These are phyloP conservation scores for Bucco capensis DNA, from an alignment of 2,113 vertebrate genomes.

Conservation along the genomic window DNA sequence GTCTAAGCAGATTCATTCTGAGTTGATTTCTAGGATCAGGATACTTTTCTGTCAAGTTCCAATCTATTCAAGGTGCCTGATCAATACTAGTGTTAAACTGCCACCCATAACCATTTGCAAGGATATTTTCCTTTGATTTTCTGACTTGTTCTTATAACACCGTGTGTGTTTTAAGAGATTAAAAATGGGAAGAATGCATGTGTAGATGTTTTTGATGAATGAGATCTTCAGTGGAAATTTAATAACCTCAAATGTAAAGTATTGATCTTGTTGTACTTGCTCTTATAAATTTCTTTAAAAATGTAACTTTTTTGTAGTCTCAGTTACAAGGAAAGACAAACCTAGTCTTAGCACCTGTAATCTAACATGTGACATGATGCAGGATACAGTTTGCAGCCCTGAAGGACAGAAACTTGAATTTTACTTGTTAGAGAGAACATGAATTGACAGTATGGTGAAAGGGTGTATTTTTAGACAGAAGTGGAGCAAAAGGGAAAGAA, in stretches of 20 bases:
- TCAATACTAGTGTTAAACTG: not conserved
- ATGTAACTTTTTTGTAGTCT: not conserved
- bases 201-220: slow-evolving; percentile 55
- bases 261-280: slow-evolving; percentile 40
- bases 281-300: slow-evolving; percentile 43
- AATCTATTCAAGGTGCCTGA: not conserved
- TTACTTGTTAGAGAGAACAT: not conserved
- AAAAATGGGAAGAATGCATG: slow-evolving; percentile 22
- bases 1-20: not conserved
- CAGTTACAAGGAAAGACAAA: slow-evolving; percentile 26
- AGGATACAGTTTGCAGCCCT: not conserved
- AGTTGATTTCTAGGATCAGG: not conserved
- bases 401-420: not conserved
- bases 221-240: slow-evolving; percentile 47
- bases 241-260: slow-evolving; percentile 63
- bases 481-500: not conserved
- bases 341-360: not conserved
- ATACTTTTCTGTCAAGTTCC: not conserved
- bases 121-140: slow-evolving; percentile 53
- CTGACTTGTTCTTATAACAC: slow-evolving; percentile 1
- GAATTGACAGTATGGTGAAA: not conserved
- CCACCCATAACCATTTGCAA: not conserved
- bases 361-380: not conserved
- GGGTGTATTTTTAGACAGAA: not conserved
- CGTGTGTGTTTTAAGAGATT: not conserved